Evolutionary conservation across 2,113 vertebrate genomes (phyloP), one percentile per base, ranked within the genome.

Genomic region (Dipodomys spectabilis): DNA sequence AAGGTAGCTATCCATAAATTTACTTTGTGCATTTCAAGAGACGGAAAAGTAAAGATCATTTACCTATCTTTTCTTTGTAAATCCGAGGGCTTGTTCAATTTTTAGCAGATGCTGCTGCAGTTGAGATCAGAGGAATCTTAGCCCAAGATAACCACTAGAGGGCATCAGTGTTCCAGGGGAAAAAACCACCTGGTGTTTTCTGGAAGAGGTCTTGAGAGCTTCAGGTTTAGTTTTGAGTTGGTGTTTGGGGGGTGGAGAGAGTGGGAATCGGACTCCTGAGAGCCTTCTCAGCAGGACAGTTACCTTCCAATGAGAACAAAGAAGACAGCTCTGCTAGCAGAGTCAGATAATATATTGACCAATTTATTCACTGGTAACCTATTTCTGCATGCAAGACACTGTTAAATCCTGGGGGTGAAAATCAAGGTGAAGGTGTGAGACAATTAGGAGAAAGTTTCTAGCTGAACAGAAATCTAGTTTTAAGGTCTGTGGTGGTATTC

Each of bases 101-200:
- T 74, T 77, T 78, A 73, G 53, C 4, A n/a, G 25, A 19, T 16
- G n/a, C 28, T 30, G 84, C n/a, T 11, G 28, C 22, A 0, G 12
- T 19, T 8, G 35, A 44, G 22, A 69, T 18, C 39, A 67, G 82
- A 16, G 28, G 10, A 11, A 39, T 13, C 79, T 82, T 77, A 88
- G 68, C 73, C 25, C n/a, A 65, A 68, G 5, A 16, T 3, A 73
- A 30, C 94, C 98, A 97, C 95, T 95, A 98, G 98, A 98, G 98
- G 98, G 98, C 97, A 90, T 95, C 96, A 96, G 96, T 95, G 95
- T 95, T 94, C 69, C 94, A 95, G 86, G 69, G 92, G 98, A 93
- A 49, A 49, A 75, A 57, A 13, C 13, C 19, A 18, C 19, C 3
- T 2, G 9, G 8, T 6, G 73, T 90, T 57, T 82, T 57, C 35